Evolutionary conservation across 1,140 invertebrate genomes (phyloP).

Genomic region (Dolichoris vasculosae): DNA sequence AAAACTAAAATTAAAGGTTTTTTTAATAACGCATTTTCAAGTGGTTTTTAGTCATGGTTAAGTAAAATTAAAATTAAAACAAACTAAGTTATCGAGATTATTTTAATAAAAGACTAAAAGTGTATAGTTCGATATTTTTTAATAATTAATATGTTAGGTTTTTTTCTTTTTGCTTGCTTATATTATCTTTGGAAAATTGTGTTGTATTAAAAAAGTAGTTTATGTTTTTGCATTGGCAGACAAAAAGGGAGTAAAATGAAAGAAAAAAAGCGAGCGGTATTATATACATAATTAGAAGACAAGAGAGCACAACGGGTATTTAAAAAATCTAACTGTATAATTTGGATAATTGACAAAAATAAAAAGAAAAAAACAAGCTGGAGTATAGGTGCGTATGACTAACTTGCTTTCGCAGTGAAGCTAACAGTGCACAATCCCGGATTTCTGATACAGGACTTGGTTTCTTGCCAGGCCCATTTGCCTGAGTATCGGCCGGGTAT

Average conservation of each 20-base stretch:
- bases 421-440: slow-evolving; percentile 72
- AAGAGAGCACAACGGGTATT: slow-evolving; percentile 11
- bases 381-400: slow-evolving; percentile 68
- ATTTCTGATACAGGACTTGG: slow-evolving; percentile 74
- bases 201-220: slow-evolving; percentile 19
- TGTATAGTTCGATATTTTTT: not conserved
- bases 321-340: not conserved
- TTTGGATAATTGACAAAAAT: slow-evolving; percentile 47
- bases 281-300: slow-evolving; percentile 23
- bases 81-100: not conserved
- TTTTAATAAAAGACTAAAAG: not conserved
- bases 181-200: slow-evolving; percentile 27
- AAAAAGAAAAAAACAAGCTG: slow-evolving; percentile 61
- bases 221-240: slow-evolving; percentile 26
- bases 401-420: slow-evolving; percentile 71
- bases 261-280: not conserved
- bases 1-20: slow-evolving; percentile 6
- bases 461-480: slow-evolving; percentile 82
- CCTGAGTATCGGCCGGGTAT: slow-evolving; percentile 86
- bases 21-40: slow-evolving; percentile 3
- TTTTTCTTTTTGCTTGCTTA: slow-evolving; percentile 32
- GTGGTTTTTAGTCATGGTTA: slow-evolving; percentile 16
- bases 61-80: not conserved
- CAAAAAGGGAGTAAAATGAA: slow-evolving; percentile 25
- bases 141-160: slow-evolving; percentile 27